Evolutionary conservation across 2,797 vertebrate species (phyloP).

Genomic region (Lutjanus argentimaculatus): DNA sequence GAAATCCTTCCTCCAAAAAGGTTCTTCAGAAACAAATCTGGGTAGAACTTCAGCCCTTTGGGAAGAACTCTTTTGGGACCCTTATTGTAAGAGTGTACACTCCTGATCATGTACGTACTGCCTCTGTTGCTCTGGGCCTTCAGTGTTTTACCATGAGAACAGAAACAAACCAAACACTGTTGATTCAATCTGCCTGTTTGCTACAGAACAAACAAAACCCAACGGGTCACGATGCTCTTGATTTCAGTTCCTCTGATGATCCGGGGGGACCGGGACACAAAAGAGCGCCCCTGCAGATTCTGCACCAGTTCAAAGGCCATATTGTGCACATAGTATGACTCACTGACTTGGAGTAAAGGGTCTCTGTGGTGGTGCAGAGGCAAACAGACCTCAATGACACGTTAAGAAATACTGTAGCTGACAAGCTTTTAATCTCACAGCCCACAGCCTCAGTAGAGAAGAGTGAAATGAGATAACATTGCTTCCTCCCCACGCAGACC

Average conservation of each 20-base stretch:
- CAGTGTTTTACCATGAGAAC: conserved; percentile 6
- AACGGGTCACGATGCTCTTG: conserved; percentile 46
- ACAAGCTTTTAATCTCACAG: conserved; percentile 38
- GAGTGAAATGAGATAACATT: conserved; percentile 62
- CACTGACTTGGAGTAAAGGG: conserved; percentile 22
- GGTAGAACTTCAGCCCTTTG: too few species aligned
- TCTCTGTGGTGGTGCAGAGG: conserved; percentile 9
- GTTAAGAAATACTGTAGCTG: conserved; percentile 41
- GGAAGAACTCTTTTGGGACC: too few species aligned
- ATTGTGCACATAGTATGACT: conserved; percentile 32
- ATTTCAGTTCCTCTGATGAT: conserved; percentile 60
- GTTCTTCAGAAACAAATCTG: too few species aligned
- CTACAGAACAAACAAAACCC: conserved; percentile 49
- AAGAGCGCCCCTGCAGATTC: conserved; percentile 45
- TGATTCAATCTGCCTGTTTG: conserved; percentile 29
- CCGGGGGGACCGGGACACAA: conserved; percentile 34
- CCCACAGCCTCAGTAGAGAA: conserved; percentile 43
- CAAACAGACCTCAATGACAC: conserved; percentile 47
- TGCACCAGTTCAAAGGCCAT: conserved; percentile 55
- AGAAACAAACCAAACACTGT: conserved; percentile 20
- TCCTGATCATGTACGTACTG: neutral
- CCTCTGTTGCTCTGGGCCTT: neutral
- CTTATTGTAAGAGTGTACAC: too few species aligned
- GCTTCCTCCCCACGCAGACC: conserved; percentile 69
- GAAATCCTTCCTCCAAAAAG: too few species aligned